A percentile compares a stretch with the other conserved stretches of the same genome.
Evolutionary conservation across 2,113 vertebrate genomes (phyloP).

Genomic region (Isichthys henryi): DNA sequence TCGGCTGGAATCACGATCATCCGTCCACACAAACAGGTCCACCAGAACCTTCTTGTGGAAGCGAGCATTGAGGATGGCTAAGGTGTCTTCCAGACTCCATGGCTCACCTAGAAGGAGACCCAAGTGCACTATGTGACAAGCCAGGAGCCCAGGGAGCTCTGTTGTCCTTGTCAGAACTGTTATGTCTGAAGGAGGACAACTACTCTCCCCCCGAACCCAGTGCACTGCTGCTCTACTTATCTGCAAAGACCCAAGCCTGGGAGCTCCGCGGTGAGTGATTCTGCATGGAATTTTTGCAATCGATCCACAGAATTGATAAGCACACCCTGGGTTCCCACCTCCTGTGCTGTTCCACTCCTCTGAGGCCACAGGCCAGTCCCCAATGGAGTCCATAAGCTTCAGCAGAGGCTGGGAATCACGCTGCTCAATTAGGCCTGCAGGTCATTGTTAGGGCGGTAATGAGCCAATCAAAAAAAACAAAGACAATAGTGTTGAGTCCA

Average conservation of each 20-base stretch:
- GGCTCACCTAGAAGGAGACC: conserved; percentile 54
- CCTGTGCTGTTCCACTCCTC: conserved; percentile 69
- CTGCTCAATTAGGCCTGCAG: conserved; percentile 78
- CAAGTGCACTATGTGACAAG: background rate
- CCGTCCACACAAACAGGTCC: conserved; percentile 89
- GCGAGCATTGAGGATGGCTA: conserved; percentile 70
- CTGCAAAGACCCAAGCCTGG: background rate
- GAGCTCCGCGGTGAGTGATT: background rate
- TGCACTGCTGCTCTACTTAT: background rate
- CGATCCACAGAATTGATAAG: background rate
- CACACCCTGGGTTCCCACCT: conserved; percentile 39
- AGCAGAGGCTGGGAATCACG: conserved; percentile 80
- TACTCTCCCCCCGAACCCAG: background rate
- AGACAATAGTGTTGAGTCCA: background rate
- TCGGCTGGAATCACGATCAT: conserved; percentile 80
- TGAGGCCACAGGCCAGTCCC: conserved; percentile 86
- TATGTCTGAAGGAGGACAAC: background rate
- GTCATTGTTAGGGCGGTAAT: conserved; percentile 7
- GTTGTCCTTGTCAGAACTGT: background rate
- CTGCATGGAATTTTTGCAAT: background rate
- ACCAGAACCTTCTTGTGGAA: conserved; percentile 83
- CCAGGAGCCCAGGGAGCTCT: background rate
- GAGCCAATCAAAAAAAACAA: background rate
- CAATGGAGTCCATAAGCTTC: conserved; percentile 65
- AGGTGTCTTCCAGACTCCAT: conserved; percentile 81